These are phyloP conservation scores for Microctonus brassicae DNA, from an alignment of 2,888 invertebrate genomes.

Conservation along the genomic window DNA sequence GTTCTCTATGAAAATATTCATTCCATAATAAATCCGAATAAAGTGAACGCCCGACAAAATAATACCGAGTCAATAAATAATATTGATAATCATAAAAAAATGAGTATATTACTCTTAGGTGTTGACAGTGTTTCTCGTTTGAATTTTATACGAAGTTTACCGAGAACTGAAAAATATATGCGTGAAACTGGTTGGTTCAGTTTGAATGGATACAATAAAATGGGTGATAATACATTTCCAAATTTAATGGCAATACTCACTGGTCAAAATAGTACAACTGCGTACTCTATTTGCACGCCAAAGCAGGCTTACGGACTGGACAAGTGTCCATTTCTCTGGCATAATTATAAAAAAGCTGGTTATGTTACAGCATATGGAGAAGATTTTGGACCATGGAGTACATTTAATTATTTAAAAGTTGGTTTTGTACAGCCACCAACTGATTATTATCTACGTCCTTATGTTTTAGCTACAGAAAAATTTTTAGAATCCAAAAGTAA, in stretches of 20 bases:
- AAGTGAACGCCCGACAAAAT: slow-evolving; percentile 69
- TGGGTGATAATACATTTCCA: slow-evolving; percentile 91
- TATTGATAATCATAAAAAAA: slow-evolving; percentile 53
- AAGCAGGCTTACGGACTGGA: slow-evolving; percentile 73
- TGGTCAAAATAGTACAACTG: slow-evolving; percentile 73
- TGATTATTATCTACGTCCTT: slow-evolving; percentile 85
- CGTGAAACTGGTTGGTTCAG: slow-evolving; percentile 79
- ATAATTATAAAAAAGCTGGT: slow-evolving; percentile 77
- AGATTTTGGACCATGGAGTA: slow-evolving; percentile 79
- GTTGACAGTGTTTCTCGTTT: slow-evolving; percentile 88
- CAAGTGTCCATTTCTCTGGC: slow-evolving; percentile 83
- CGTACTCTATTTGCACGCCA: slow-evolving; percentile 72
- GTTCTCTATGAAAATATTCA: slow-evolving; percentile 73
- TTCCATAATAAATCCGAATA: slow-evolving; percentile 71
- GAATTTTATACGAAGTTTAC: slow-evolving; percentile 83
- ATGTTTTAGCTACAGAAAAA: slow-evolving; percentile 78
- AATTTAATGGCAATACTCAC: slow-evolving; percentile 88
- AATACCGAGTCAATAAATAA: slow-evolving; percentile 1
- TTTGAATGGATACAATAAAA: slow-evolving; percentile 82
- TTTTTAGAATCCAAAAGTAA: slow-evolving; percentile 67
- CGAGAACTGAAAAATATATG: slow-evolving; percentile 78
- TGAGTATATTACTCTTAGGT: slow-evolving; percentile 84
- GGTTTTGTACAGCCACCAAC: slow-evolving; percentile 83
- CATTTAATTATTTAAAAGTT: slow-evolving; percentile 81
- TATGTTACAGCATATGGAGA: slow-evolving; percentile 83